phyloP scores from a whole-genome alignment of 92 coral and sea anemone genomes.

The Bergia puertoricense region DNA sequence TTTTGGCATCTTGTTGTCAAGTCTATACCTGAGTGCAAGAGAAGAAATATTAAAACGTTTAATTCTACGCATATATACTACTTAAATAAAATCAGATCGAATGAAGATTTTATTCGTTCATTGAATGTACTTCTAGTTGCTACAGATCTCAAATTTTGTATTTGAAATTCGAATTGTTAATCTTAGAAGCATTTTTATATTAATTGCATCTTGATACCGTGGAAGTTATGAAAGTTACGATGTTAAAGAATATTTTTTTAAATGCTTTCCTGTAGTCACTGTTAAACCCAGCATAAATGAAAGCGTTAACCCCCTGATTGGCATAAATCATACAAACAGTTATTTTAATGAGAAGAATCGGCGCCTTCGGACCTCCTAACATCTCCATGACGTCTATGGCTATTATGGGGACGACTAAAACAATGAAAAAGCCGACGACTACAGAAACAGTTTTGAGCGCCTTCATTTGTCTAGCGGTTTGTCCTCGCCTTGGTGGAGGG shows the following conservation, averaged over 20 bases:
- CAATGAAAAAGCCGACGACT: slow-evolving; percentile 71
- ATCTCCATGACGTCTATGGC: slow-evolving; percentile 67
- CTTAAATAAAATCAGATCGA: too few species aligned
- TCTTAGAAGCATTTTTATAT: background rate
- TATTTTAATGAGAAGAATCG: slow-evolving; percentile 42
- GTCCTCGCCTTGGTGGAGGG: background rate
- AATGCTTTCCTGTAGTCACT: slow-evolving; percentile 68
- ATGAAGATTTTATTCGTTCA: too few species aligned
- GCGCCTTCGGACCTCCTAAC: slow-evolving; percentile 57
- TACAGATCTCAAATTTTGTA: too few species aligned
- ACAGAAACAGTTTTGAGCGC: slow-evolving; percentile 67
- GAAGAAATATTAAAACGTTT: too few species aligned
- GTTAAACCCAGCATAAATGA: slow-evolving; percentile 80
- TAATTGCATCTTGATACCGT: background rate
- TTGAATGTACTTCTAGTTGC: too few species aligned
- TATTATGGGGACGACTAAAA: slow-evolving; percentile 70
- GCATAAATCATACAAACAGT: slow-evolving; percentile 82
- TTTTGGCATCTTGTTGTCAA: too few species aligned
- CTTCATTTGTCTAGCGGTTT: slow-evolving; percentile 52
- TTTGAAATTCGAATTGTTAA: too few species aligned
- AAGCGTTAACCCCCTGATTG: slow-evolving; percentile 74
- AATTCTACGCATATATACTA: too few species aligned
- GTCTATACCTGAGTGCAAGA: too few species aligned
- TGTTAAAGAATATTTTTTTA: slow-evolving; percentile 49
- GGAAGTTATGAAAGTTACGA: slow-evolving; percentile 3